Evolutionary conservation across 2,888 invertebrate genomes (phyloP).

Genomic region (Stegophylla sp.): DNA sequence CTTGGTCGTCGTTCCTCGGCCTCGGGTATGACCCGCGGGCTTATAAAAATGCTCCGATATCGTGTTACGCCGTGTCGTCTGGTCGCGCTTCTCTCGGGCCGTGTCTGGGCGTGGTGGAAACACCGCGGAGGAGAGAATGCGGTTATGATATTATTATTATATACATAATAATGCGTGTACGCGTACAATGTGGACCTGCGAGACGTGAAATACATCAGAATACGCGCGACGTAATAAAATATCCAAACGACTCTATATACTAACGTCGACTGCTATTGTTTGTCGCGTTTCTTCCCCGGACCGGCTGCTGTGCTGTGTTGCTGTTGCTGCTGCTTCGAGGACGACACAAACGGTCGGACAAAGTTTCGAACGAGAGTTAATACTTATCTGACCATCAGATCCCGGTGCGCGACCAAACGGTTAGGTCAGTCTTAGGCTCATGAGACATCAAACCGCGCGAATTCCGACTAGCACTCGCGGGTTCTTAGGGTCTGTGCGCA

Average conservation of each 20-base stretch:
- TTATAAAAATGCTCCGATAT: no score
- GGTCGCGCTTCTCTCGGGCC: conserved; percentile 18
- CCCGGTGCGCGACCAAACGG: no score
- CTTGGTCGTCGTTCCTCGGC: no score
- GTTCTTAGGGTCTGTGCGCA: not conserved
- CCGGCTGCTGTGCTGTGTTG: not conserved
- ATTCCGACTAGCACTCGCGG: conserved; percentile 27
- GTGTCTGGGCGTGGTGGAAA: not conserved
- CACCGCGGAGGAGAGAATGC: no score
- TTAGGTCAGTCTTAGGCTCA: no score
- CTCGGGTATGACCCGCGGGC: no score
- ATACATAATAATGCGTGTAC: no score
- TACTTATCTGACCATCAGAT: no score
- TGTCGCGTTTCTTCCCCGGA: not conserved
- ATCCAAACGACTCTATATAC: not conserved
- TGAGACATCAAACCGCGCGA: not conserved
- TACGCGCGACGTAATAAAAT: not conserved
- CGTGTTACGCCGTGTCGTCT: not conserved
- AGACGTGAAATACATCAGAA: not conserved
- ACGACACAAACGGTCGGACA: not conserved
- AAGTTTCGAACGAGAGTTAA: no score
- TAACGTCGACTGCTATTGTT: no score
- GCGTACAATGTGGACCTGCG: no score
- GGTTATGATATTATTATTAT: no score
- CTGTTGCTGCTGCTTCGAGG: not conserved